Evolutionary conservation across 2,888 invertebrate genomes (phyloP).

Genomic region (Lingula anatina): DNA sequence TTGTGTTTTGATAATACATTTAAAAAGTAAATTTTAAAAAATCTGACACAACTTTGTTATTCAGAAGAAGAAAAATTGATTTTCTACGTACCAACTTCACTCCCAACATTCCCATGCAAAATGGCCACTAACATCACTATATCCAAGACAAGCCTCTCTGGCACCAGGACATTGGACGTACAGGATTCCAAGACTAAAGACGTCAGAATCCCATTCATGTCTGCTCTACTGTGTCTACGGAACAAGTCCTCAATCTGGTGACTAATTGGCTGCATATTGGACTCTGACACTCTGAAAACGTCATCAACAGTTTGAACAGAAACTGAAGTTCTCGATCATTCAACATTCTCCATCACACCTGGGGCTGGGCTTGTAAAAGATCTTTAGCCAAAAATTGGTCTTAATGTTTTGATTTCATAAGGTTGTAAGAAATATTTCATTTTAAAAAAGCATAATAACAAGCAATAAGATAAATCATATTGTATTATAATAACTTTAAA

Average conservation of each 20-base stretch:
- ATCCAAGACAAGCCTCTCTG: slow-evolving; percentile 66
- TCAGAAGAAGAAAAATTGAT: background rate
- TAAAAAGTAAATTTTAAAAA: background rate
- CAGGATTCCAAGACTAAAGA: slow-evolving; percentile 68
- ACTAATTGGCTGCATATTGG: slow-evolving; percentile 80
- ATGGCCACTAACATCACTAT: slow-evolving; percentile 77
- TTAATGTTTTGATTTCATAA: no score
- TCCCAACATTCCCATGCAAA: slow-evolving; percentile 83
- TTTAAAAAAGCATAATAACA: no score
- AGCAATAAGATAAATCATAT: no score
- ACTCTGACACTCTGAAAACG: slow-evolving; percentile 60
- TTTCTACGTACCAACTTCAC: slow-evolving; percentile 71
- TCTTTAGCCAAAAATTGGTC: no score
- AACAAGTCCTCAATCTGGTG: slow-evolving; percentile 75
- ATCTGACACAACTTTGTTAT: background rate
- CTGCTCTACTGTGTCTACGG: slow-evolving; percentile 53
- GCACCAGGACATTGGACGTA: slow-evolving; percentile 56
- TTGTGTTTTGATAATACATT: background rate
- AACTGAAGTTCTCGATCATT: no score
- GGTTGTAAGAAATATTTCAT: no score
- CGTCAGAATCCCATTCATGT: slow-evolving; percentile 66
- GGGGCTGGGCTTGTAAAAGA: no score
- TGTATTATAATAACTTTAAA: no score
- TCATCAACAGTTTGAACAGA: no score
- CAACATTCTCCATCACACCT: no score